These are phyloP conservation scores for Siderastrea radians DNA, from an alignment of 92 coral and sea anemone genomes.

Conservation along the genomic window DNA sequence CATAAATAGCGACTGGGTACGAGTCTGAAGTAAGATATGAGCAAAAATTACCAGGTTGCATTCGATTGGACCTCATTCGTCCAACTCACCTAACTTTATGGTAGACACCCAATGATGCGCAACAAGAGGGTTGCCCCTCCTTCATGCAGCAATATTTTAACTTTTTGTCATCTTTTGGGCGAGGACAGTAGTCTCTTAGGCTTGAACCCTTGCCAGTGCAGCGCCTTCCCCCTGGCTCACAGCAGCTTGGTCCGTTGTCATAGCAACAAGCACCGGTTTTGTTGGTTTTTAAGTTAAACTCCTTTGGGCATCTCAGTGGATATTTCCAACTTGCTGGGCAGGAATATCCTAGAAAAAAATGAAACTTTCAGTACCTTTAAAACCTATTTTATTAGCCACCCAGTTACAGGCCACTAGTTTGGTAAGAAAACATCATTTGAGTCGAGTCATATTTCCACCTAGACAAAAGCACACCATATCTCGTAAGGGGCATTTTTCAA, in stretches of 20 bases:
- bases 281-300: conserved; percentile 12
- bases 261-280: conserved; percentile 74
- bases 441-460: too few species aligned
- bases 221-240: conserved; percentile 79
- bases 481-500: too few species aligned
- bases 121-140: conserved; percentile 75
- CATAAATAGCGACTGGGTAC: too few species aligned
- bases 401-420: too few species aligned
- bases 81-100: conserved; percentile 13
- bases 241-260: conserved; percentile 76
- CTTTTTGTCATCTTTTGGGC: conserved; percentile 72
- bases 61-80: neutral
- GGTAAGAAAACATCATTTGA: too few species aligned
- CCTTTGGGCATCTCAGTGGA: conserved; percentile 70
- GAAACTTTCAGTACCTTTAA: too few species aligned
- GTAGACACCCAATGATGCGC: conserved; percentile 36
- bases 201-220: conserved; percentile 72
- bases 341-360: conserved; percentile 34
- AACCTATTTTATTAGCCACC: too few species aligned
- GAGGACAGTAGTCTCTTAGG: conserved; percentile 81
- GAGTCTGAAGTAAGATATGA: too few species aligned
- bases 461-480: too few species aligned
- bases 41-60: too few species aligned
- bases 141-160: conserved; percentile 71
- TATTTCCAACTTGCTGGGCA: conserved; percentile 70